These are phyloP conservation scores for Eublepharis macularius DNA, from an alignment of 2,113 vertebrate genomes.

Conservation along the genomic window DNA sequence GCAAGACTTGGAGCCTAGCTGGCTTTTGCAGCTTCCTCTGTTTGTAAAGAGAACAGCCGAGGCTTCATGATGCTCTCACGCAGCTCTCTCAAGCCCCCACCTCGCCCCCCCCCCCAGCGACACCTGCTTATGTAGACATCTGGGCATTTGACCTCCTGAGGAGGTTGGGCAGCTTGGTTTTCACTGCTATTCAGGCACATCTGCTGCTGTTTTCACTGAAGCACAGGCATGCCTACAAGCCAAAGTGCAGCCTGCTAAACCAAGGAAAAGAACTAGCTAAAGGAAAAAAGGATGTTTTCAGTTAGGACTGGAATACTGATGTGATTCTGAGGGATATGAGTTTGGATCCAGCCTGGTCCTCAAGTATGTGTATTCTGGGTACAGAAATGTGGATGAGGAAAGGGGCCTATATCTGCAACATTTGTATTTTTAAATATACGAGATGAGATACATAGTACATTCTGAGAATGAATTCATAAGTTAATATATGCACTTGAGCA, in stretches of 20 bases:
- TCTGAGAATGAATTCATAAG: too few species aligned
- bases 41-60: background rate
- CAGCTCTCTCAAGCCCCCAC: background rate
- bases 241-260: background rate
- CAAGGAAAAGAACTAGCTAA: background rate
- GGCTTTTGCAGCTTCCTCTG: background rate
- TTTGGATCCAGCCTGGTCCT: background rate
- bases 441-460: background rate
- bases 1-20: background rate
- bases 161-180: background rate
- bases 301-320: background rate
- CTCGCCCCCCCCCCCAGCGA: background rate
- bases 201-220: background rate
- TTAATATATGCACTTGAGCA: background rate
- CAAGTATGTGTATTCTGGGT: background rate
- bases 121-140: background rate
- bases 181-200: background rate
- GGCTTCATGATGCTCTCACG: background rate
- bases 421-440: background rate
- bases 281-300: background rate
- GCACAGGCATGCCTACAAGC: background rate
- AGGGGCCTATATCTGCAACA: background rate
- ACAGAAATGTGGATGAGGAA: background rate
- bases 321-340: background rate
- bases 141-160: background rate